Conservation (phyloP, 2,113 vertebrate species). For the Hemiscyllium ocellatum region DNA sequence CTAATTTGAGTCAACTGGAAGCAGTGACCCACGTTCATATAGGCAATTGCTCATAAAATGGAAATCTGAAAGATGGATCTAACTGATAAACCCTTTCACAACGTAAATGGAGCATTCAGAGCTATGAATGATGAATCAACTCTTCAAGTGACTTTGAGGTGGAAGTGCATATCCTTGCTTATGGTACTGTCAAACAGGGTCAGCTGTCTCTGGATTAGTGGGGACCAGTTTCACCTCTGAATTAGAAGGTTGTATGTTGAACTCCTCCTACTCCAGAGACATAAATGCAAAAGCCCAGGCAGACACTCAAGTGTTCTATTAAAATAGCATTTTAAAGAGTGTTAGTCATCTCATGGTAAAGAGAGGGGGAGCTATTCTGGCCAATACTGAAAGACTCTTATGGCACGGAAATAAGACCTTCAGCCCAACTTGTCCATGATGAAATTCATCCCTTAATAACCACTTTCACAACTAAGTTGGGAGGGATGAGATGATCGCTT, state of each 20-base stretch:
- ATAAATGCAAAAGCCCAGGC: background rate
- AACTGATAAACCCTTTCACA: background rate
- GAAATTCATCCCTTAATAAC: too few relatives aligned
- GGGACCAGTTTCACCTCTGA: background rate
- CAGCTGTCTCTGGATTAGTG: background rate
- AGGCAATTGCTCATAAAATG: background rate
- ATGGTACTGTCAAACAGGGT: background rate
- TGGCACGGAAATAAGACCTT: too few relatives aligned
- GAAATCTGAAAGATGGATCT: background rate
- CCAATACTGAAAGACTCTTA: too few relatives aligned
- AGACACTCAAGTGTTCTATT: background rate
- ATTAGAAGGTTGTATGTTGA: too few relatives aligned
- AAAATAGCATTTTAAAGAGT: too few relatives aligned
- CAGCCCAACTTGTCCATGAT: too few relatives aligned
- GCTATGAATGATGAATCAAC: too few relatives aligned
- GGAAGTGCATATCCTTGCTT: background rate
- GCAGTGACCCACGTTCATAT: background rate
- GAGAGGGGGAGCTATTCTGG: too few relatives aligned
- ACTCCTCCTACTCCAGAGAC: background rate
- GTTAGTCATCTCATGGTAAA: background rate
- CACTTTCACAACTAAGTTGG: too few relatives aligned
- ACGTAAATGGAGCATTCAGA: background rate
- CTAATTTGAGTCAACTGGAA: background rate
- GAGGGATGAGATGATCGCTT: too few relatives aligned
- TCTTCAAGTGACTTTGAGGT: background rate